Percentiles rank a stretch among this genome's conserved stretches.
These are phyloP conservation scores for Sorex fumeus DNA, from an alignment of 2,113 vertebrate genomes.

Conservation along the genomic window DNA sequence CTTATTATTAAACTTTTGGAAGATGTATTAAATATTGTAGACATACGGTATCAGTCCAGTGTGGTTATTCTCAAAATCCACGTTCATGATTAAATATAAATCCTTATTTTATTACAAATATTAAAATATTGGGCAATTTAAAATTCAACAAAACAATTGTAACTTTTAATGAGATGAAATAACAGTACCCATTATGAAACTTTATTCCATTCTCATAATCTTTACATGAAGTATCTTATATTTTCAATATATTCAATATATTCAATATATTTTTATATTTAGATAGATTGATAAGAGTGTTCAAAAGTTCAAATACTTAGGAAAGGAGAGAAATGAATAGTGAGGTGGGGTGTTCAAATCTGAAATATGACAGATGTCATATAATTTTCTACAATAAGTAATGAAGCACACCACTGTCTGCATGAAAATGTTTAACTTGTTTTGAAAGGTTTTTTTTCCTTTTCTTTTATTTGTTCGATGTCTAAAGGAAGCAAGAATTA, in stretches of 20 bases:
- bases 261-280: conserved; percentile 40
- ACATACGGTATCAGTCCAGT: no score
- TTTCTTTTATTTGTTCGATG: neutral
- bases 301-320: neutral
- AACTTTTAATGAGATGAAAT: neutral
- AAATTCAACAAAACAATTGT: neutral
- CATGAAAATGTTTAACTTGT: neutral
- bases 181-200: neutral
- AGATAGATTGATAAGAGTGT: neutral
- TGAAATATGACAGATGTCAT: neutral
- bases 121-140: neutral
- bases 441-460: neutral
- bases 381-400: neutral
- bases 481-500: neutral
- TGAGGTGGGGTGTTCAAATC: neutral
- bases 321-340: neutral
- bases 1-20: no score
- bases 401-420: fast-evolving
- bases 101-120: neutral
- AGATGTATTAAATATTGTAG: no score
- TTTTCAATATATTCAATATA: no score
- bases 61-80: no score
- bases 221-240: conserved; percentile 27
- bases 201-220: neutral
- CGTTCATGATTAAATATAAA: neutral